These are phyloP conservation scores for Poecilia picta DNA, from an alignment of 2,797 vertebrate genomes.

Conservation along the genomic window DNA sequence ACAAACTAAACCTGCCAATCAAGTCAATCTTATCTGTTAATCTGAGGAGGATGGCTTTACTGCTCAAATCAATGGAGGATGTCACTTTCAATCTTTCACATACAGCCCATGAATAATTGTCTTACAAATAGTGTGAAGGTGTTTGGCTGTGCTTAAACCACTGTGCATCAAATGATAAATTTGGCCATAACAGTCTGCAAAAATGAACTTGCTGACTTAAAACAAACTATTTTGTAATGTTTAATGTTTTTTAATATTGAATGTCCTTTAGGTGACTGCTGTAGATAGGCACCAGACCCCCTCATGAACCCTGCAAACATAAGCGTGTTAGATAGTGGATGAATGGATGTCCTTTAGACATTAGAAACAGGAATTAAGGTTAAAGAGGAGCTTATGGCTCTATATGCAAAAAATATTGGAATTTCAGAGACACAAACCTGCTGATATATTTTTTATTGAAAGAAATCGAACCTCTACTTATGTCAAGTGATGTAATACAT, in stretches of 20 bases:
- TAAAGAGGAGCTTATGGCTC: not conserved
- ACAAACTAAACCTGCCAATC: not conserved
- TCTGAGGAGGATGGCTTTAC: not conserved
- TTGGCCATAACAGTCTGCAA: not conserved
- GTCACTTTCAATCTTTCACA: conserved; percentile 6
- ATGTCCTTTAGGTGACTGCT: not conserved
- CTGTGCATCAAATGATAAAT: not conserved
- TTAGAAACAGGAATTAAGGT: not conserved
- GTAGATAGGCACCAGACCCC: no score
- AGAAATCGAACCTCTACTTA: not conserved
- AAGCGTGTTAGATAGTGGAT: no score
- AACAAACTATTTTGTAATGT: not conserved
- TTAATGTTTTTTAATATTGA: not conserved
- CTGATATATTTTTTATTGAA: not conserved
- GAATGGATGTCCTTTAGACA: not conserved
- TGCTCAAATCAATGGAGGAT: not conserved
- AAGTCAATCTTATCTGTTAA: not conserved
- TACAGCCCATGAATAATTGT: not conserved
- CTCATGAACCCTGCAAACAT: no score
- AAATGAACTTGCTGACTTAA: not conserved
- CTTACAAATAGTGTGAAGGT: not conserved
- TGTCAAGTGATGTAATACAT: not conserved
- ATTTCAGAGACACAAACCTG: not conserved
- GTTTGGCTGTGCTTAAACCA: no score
- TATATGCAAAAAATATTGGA: not conserved